These are phyloP conservation scores for Phrynocephalus guinanensis DNA, from an alignment of 2,797 vertebrate genomes.

Conservation along the genomic window DNA sequence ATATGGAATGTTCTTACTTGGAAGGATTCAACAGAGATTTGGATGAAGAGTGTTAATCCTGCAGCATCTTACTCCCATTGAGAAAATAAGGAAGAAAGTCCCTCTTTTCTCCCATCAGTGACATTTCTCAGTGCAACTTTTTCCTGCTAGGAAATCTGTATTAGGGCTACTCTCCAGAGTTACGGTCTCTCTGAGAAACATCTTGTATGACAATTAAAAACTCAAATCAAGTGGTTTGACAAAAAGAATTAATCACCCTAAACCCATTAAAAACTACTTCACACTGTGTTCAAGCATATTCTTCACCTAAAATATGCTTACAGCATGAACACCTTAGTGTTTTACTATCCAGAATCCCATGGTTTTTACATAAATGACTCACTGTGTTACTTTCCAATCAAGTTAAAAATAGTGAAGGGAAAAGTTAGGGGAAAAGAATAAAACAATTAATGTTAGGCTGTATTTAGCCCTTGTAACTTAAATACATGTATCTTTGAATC, in stretches of 20 bases:
- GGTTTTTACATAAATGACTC: slow-evolving; percentile 42
- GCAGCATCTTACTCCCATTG: no score
- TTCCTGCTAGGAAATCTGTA: background rate
- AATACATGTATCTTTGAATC: slow-evolving; percentile 16
- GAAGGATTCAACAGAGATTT: background rate
- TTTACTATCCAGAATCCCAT: slow-evolving; percentile 15
- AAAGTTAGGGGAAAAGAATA: slow-evolving; percentile 40
- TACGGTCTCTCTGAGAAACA: slow-evolving; percentile 25
- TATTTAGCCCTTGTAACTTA: slow-evolving; percentile 23
- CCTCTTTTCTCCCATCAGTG: no score
- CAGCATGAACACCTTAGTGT: slow-evolving; percentile 40
- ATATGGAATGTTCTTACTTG: background rate
- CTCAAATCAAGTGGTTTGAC: background rate
- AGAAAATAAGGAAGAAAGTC: no score
- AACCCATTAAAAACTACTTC: slow-evolving; percentile 33
- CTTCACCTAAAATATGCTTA: slow-evolving; percentile 38
- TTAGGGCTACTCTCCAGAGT: background rate
- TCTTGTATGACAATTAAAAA: slow-evolving; percentile 44
- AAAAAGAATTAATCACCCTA: slow-evolving; percentile 50
- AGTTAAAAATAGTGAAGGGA: slow-evolving; percentile 41
- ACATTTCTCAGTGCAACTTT: no score
- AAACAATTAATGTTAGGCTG: slow-evolving; percentile 29
- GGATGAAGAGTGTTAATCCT: no score
- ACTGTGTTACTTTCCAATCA: slow-evolving; percentile 31
- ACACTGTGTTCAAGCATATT: slow-evolving; percentile 36